phyloP scores from a whole-genome alignment of 2,113 vertebrate species.

The Dolichotis patagonum region DNA sequence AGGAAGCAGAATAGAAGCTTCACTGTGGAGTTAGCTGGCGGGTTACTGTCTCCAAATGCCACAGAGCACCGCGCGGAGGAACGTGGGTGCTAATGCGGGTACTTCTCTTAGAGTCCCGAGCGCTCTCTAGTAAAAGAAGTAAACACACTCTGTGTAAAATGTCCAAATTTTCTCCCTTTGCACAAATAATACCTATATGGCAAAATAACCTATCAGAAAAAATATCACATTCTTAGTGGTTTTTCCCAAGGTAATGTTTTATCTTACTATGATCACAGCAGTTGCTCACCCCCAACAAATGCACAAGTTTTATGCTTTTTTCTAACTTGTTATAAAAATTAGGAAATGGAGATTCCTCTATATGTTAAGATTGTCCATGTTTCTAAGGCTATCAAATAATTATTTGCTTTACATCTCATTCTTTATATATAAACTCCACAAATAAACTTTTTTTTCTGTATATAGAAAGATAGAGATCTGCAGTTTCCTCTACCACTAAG shows the following conservation, averaged over 20 bases:
- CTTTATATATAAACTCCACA: not conserved
- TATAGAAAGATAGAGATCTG: not conserved
- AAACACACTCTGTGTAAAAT: slow-evolving; percentile 29
- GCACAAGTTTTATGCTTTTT: not conserved
- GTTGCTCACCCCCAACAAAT: not conserved
- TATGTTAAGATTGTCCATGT: not conserved
- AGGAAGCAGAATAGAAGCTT: not conserved
- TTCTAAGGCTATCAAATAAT: not conserved
- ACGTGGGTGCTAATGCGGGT: not conserved
- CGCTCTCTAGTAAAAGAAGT: not conserved
- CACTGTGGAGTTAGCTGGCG: not conserved
- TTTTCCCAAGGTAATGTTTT: not conserved
- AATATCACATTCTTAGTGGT: not conserved
- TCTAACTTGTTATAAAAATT: not conserved
- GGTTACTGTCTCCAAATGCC: not conserved
- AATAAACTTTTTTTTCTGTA: not conserved
- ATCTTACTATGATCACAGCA: not conserved
- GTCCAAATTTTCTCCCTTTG: not conserved
- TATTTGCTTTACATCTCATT: not conserved
- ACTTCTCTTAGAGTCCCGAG: not conserved
- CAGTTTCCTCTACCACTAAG: not conserved
- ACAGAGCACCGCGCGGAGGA: not conserved
- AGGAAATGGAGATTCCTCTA: not conserved
- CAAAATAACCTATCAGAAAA: not conserved
- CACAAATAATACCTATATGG: not conserved